phyloP scores from a whole-genome alignment of 2,888 invertebrate species.

The Pimpla rufipes region DNA sequence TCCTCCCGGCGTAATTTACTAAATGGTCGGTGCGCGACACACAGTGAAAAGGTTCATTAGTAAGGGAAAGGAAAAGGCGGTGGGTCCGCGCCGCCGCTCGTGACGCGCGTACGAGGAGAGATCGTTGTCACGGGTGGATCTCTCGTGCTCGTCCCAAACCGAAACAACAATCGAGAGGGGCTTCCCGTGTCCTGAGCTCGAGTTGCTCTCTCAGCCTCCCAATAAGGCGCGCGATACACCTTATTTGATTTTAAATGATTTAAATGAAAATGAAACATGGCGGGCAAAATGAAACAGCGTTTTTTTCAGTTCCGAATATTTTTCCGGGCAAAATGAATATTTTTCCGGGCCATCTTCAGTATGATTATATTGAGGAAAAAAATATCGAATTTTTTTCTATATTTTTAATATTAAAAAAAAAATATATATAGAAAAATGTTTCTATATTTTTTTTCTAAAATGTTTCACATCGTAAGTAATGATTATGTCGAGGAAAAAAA shows the following conservation, averaged over 20 bases:
- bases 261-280: no score
- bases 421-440: no score
- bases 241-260: slow-evolving; percentile 29
- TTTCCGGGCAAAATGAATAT: no score
- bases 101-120: slow-evolving; percentile 9
- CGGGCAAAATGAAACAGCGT: no score
- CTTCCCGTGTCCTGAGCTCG: not conserved
- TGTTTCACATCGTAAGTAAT: no score
- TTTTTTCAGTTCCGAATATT: no score
- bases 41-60: slow-evolving; percentile 31
- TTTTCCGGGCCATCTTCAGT: no score
- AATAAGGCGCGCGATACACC: not conserved
- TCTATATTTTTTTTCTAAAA: no score
- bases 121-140: slow-evolving; percentile 1
- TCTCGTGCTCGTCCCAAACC: slow-evolving; percentile 10
- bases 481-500: no score
- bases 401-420: no score
- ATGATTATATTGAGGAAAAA: no score
- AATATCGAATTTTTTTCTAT: no score
- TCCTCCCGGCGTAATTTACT: not conserved
- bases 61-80: slow-evolving; percentile 8
- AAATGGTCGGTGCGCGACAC: slow-evolving; percentile 4
- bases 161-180: slow-evolving; percentile 9
- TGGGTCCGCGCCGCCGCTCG: not conserved
- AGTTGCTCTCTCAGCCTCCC: slow-evolving; percentile 1